These are phyloP conservation scores for Archocentrus centrarchus DNA, from an alignment of 2,113 vertebrate genomes.

Conservation along the genomic window DNA sequence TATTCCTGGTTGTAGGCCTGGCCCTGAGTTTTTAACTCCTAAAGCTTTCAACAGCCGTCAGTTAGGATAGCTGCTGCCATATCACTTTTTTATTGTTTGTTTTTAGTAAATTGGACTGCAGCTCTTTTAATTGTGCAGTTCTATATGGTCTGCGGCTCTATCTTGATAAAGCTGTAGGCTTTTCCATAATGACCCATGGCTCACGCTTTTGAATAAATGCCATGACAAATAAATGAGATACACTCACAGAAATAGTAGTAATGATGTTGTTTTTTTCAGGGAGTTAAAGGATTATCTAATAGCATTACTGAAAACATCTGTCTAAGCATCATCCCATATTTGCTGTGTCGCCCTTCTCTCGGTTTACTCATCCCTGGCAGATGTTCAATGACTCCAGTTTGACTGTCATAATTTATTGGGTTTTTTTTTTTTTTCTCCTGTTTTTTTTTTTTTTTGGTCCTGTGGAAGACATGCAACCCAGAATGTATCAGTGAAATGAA, in stretches of 20 bases:
- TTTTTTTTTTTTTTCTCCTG: background rate
- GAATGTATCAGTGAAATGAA: constrained; percentile 20
- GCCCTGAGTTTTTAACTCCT: constrained; percentile 25
- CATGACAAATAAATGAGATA: constrained; percentile 71
- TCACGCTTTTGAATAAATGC: constrained; percentile 60
- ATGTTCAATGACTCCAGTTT: constrained; percentile 49
- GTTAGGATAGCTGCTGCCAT: constrained; percentile 9
- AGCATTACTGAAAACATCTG: constrained; percentile 79
- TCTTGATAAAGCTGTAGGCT: constrained; percentile 59
- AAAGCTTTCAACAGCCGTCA: background rate
- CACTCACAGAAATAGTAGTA: constrained; percentile 66
- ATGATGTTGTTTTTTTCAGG: constrained; percentile 76
- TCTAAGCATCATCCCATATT: constrained; percentile 59
- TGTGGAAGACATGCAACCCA: background rate
- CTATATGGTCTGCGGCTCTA: constrained; percentile 19
- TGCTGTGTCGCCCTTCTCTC: constrained; percentile 4
- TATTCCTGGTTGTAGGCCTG: constrained; percentile 21
- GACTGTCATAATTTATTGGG: constrained; percentile 42
- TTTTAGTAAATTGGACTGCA: constrained; percentile 42
- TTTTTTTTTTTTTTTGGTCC: background rate
- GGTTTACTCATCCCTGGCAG: constrained; percentile 47
- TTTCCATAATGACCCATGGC: constrained; percentile 64
- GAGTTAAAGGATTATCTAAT: constrained; percentile 78
- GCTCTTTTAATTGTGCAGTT: constrained; percentile 19
- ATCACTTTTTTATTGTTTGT: constrained; percentile 26